Evolutionary conservation across 2,888 invertebrate species (phyloP).

Genomic region (Hypsopygia costalis): DNA sequence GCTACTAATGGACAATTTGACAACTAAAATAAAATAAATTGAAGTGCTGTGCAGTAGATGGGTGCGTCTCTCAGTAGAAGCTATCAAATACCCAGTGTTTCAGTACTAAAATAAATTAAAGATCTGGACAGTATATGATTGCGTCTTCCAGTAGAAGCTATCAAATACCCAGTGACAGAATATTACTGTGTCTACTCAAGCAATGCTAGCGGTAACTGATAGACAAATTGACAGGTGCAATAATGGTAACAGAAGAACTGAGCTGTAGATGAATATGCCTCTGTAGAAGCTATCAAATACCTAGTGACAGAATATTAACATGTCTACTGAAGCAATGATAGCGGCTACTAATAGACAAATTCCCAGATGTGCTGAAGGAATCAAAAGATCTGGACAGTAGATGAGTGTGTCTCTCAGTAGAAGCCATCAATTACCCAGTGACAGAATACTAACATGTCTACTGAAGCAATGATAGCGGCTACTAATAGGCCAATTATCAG

Average conservation of each 20-base stretch:
- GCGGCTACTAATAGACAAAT: constrained; percentile 3
- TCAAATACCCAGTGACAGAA: constrained; percentile 31
- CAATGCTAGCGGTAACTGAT: constrained; percentile 14
- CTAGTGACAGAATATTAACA: constrained; percentile 34
- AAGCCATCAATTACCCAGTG: constrained; percentile 32
- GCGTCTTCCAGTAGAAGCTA: no score
- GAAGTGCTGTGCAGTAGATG: no score
- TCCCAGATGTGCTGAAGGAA: no score
- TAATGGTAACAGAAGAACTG: constrained; percentile 15
- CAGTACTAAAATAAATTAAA: no score
- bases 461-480: constrained; percentile 15
- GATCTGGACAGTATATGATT: no score
- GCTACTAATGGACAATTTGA: not conserved
- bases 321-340: constrained; percentile 16
- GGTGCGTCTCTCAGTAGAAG: not conserved
- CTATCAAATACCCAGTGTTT: constrained; percentile 22
- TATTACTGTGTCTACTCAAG: constrained; percentile 19
- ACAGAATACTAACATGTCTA: constrained; percentile 22
- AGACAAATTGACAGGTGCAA: not conserved
- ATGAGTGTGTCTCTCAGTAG: not conserved
- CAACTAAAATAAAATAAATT: no score
- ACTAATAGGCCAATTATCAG: not conserved
- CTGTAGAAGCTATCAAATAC: constrained; percentile 3
- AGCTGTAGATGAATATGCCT: no score
- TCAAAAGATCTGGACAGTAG: no score